Conservation (phyloP, 1,140 invertebrate species). For the Drosophila pandora region DNA sequence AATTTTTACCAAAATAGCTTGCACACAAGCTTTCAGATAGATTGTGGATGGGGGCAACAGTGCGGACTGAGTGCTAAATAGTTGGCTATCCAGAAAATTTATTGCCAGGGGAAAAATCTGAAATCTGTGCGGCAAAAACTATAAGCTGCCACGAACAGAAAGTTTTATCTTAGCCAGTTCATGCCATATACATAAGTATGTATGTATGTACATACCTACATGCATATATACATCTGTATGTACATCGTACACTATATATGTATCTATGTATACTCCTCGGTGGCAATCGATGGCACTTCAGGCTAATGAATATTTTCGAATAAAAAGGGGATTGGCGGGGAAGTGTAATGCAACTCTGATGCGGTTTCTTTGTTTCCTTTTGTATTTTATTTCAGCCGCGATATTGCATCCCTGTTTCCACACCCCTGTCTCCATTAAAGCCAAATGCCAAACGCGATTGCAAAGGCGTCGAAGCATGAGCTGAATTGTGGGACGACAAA, state of each 20-base stretch:
- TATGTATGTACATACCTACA: not conserved
- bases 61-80: slow-evolving; percentile 55
- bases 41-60: not conserved
- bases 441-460: slow-evolving; percentile 75
- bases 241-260: not conserved
- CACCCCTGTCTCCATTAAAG: slow-evolving; percentile 52
- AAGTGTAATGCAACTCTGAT: slow-evolving; percentile 54
- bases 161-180: slow-evolving; percentile 51
- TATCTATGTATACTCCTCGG: not conserved
- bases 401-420: slow-evolving; percentile 13
- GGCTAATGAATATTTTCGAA: slow-evolving; percentile 75
- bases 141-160: slow-evolving; percentile 63
- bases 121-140: slow-evolving; percentile 74
- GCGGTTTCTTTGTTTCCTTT: slow-evolving; percentile 69
- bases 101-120: slow-evolving; percentile 54
- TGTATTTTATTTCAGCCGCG: slow-evolving; percentile 35
- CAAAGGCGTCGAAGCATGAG: slow-evolving; percentile 77
- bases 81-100: slow-evolving; percentile 70
- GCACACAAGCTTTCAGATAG: slow-evolving; percentile 3
- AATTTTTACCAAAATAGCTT: slow-evolving; percentile 76
- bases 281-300: slow-evolving; percentile 52
- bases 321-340: slow-evolving; percentile 17
- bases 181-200: not conserved
- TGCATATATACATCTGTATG: not conserved
- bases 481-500: slow-evolving; percentile 59